Conservation (phyloP, 2,797 vertebrate species). For the Hyperoplus immaculatus region DNA sequence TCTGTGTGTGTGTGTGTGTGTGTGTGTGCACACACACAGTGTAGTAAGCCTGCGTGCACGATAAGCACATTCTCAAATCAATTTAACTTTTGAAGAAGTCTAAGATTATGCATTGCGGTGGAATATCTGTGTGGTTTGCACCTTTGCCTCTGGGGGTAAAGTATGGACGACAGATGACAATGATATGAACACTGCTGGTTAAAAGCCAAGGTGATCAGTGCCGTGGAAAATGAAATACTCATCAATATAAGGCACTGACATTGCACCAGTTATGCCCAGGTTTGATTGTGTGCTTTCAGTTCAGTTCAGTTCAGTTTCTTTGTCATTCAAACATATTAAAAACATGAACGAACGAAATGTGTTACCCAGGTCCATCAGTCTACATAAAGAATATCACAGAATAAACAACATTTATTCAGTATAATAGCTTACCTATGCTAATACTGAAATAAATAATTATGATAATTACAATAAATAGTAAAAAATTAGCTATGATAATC, state of each 20-base stretch:
- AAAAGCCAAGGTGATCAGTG: neutral
- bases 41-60: conserved; percentile 18
- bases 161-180: conserved; percentile 8
- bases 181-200: neutral
- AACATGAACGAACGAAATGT: too few relatives aligned
- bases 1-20: conserved; percentile 14
- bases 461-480: too few relatives aligned
- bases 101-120: neutral
- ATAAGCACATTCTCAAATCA: conserved; percentile 48
- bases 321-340: too few relatives aligned
- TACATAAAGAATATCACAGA: too few relatives aligned
- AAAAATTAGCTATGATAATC: conserved; percentile 1
- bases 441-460: too few relatives aligned
- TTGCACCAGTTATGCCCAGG: neutral
- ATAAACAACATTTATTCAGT: too few relatives aligned
- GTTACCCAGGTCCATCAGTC: too few relatives aligned
- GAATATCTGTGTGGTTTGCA: neutral
- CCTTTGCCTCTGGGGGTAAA: too few relatives aligned
- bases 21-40: neutral
- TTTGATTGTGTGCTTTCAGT: conserved; percentile 15
- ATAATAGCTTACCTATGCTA: too few relatives aligned
- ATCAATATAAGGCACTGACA: neutral
- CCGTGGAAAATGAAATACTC: neutral
- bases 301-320: neutral
- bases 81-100: conserved; percentile 41